Percentiles rank a stretch among this genome's conserved stretches.
These are phyloP conservation scores for Alcedo atthis DNA, from an alignment of 2,797 vertebrate species.

Conservation along the genomic window DNA sequence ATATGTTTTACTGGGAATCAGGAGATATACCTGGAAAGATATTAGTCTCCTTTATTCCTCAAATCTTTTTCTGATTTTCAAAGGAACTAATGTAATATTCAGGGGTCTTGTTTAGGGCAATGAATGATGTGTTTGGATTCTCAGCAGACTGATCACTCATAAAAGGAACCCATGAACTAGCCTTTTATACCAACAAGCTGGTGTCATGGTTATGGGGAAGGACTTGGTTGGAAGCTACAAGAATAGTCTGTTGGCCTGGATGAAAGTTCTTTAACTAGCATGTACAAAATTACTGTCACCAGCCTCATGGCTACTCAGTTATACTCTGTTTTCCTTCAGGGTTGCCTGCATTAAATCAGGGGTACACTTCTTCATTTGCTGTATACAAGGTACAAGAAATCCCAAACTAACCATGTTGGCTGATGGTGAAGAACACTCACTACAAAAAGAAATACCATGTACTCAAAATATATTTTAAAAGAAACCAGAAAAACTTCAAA, in stretches of 20 bases:
- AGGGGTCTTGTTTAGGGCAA: background rate
- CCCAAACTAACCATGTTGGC: too few species aligned
- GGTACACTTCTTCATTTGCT: too few species aligned
- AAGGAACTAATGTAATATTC: background rate
- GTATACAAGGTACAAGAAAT: too few species aligned
- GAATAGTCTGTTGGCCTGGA: background rate
- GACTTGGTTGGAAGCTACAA: background rate
- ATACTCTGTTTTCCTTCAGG: constrained; percentile 21
- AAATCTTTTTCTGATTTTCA: background rate
- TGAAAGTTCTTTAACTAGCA: background rate
- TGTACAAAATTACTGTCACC: background rate
- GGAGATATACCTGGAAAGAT: background rate
- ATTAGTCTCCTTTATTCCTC: background rate
- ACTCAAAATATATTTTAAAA: too few species aligned
- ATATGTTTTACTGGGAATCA: background rate
- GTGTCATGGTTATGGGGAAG: background rate
- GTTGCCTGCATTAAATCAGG: too few species aligned
- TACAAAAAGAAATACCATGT: too few species aligned
- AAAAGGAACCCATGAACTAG: background rate
- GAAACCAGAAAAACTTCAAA: too few species aligned
- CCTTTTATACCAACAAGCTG: background rate
- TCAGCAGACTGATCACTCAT: background rate
- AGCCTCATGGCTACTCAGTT: background rate
- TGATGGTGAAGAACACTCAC: too few species aligned
- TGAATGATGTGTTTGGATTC: background rate